A percentile compares a stretch with the other conserved stretches of the same genome.
phyloP scores from a whole-genome alignment of 2,888 invertebrate species.

The Eueremaeus valkanovi region DNA sequence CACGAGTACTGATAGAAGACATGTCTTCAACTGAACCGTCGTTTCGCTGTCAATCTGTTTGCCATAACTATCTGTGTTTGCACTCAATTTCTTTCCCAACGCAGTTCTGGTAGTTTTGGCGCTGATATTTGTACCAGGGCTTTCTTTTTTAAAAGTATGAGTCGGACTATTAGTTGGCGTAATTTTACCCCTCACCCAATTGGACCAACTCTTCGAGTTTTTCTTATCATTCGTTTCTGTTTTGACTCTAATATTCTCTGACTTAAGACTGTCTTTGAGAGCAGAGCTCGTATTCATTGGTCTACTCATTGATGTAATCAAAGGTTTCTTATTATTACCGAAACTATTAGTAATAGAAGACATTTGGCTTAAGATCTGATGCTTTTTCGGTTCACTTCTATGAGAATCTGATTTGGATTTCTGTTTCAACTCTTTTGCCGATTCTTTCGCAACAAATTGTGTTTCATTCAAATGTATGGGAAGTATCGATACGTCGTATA shows the following conservation, averaged over 20 bases:
- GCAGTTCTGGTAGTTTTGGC: neutral
- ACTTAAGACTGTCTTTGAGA: neutral
- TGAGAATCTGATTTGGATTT: neutral
- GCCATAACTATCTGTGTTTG: neutral
- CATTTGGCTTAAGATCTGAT: neutral
- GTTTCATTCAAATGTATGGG: conserved; percentile 6
- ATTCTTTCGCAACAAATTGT: neutral
- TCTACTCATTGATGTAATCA: conserved; percentile 19
- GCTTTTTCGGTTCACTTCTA: neutral
- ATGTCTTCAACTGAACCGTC: neutral
- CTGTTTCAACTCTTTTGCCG: neutral
- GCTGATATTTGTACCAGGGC: neutral
- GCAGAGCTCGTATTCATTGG: neutral
- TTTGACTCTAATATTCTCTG: neutral
- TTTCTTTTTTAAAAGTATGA: neutral
- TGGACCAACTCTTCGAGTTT: conserved; percentile 17
- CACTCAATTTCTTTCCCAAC: neutral
- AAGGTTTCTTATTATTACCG: neutral
- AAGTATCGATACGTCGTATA: conserved; percentile 51
- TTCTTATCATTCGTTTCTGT: too few species aligned
- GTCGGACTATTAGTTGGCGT: too few species aligned
- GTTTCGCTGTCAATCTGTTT: neutral
- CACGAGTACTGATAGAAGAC: conserved; percentile 33
- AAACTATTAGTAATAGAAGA: neutral
- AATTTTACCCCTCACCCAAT: neutral